A percentile compares a stretch with the other conserved stretches of the same genome.
Conservation (phyloP, 2,888 invertebrate genomes). For the Aspidapion aeneum region DNA sequence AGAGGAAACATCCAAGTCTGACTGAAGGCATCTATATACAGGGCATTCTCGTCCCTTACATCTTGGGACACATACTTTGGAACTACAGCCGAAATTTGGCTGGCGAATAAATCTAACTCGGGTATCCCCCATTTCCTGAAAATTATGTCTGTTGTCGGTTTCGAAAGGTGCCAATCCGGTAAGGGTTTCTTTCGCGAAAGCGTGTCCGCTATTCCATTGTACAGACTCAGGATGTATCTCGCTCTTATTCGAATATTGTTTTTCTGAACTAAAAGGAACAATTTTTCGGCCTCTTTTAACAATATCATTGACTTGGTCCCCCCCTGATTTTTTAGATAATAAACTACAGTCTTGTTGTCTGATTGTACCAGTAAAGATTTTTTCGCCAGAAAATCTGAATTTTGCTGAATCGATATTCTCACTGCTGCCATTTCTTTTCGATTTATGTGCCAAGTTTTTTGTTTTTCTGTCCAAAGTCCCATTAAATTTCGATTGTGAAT, state of each 20-base stretch:
- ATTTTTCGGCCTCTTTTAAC: background rate
- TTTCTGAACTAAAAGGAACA: background rate
- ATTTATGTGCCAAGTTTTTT: background rate
- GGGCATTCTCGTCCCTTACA: background rate
- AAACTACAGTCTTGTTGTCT: slow-evolving; percentile 17
- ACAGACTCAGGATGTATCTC: background rate
- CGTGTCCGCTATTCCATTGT: slow-evolving; percentile 21
- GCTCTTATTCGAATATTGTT: background rate
- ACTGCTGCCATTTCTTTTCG: background rate
- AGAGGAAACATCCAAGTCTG: background rate
- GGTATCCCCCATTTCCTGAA: slow-evolving; percentile 20
- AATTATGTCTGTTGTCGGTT: slow-evolving; percentile 5
- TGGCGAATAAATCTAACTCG: slow-evolving; percentile 19
- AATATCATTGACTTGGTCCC: background rate
- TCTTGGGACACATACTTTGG: background rate
- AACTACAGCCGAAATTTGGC: background rate
- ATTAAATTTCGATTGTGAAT: background rate
- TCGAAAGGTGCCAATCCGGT: slow-evolving; percentile 20
- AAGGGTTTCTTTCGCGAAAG: slow-evolving; percentile 12
- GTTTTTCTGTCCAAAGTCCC: background rate
- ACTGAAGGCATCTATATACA: background rate
- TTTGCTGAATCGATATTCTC: too few relatives aligned
- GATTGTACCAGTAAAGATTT: background rate
- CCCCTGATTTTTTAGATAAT: slow-evolving; percentile 16
- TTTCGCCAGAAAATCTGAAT: background rate